Conservation (phyloP, 2,113 vertebrate genomes). For the Lontra canadensis region DNA sequence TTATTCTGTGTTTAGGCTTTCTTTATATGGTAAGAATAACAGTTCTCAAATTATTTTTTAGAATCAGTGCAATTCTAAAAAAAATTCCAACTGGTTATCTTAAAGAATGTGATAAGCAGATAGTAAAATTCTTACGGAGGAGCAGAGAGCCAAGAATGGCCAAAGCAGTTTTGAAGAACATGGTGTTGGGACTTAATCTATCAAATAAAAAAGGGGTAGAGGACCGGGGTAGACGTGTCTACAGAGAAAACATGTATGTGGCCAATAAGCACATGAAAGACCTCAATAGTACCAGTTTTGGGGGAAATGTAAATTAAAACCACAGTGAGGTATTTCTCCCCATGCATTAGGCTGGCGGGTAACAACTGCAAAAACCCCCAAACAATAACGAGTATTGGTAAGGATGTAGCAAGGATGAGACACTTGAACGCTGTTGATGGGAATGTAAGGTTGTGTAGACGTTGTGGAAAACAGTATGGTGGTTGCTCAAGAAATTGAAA, state of each 20-base stretch:
- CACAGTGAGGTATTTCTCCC: neutral
- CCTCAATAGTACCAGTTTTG: neutral
- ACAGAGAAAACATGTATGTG: neutral
- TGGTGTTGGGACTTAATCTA: neutral
- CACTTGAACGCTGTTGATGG: neutral
- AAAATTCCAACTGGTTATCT: neutral
- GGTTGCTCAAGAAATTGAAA: neutral
- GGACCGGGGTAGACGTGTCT: neutral
- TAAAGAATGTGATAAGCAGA: neutral
- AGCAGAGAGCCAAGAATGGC: neutral
- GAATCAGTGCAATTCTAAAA: neutral
- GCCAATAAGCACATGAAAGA: neutral
- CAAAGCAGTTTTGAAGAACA: neutral
- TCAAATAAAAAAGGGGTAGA: neutral
- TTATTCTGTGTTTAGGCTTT: neutral
- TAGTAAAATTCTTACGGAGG: neutral
- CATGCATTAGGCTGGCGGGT: neutral
- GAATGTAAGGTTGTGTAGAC: neutral
- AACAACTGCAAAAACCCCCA: neutral
- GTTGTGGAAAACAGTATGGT: neutral
- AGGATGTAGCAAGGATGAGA: neutral
- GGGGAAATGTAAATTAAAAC: neutral
- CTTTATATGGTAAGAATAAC: neutral
- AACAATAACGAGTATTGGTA: too few species aligned
- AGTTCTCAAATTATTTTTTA: neutral